phyloP scores from a whole-genome alignment of 1,140 invertebrate genomes.

The Paralvinella palmiformis region DNA sequence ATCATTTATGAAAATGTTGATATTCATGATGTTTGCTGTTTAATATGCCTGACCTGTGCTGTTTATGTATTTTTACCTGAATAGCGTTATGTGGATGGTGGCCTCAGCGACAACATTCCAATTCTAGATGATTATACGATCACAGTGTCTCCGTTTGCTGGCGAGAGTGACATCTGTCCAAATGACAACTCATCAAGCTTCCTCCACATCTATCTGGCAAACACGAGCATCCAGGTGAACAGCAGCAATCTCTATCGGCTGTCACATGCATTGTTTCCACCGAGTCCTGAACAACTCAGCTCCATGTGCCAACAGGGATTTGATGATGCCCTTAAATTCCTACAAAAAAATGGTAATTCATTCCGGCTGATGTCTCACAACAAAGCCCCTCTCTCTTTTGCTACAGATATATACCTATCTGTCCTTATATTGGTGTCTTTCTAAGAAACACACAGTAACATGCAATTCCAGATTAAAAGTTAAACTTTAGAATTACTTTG shows the following conservation, averaged over 20 bases:
- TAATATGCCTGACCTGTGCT: too few relatives aligned
- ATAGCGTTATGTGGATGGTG: conserved; percentile 89
- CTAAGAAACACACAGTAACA: too few relatives aligned
- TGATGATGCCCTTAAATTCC: conserved; percentile 87
- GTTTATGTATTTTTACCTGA: too few relatives aligned
- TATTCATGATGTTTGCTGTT: too few relatives aligned
- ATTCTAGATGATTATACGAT: conserved; percentile 90
- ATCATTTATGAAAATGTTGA: too few relatives aligned
- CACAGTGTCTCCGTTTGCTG: conserved; percentile 94
- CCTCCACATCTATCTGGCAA: conserved; percentile 71
- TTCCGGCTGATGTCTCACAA: background rate
- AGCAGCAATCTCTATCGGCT: conserved; percentile 85
- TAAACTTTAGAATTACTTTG: background rate
- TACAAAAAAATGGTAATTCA: conserved; percentile 74
- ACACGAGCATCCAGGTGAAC: conserved; percentile 81
- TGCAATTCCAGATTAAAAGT: background rate
- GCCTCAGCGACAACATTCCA: conserved; percentile 92
- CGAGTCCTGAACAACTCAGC: conserved; percentile 78
- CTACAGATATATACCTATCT: too few relatives aligned
- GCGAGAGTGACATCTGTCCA: conserved; percentile 97
- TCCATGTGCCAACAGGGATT: conserved; percentile 96
- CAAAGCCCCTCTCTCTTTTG: background rate
- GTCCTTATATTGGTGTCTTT: too few relatives aligned
- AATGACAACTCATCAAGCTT: conserved; percentile 58
- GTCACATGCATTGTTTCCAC: conserved; percentile 86